phyloP scores from a whole-genome alignment of 2,888 invertebrate genomes.

The Pterobdella sp. region DNA sequence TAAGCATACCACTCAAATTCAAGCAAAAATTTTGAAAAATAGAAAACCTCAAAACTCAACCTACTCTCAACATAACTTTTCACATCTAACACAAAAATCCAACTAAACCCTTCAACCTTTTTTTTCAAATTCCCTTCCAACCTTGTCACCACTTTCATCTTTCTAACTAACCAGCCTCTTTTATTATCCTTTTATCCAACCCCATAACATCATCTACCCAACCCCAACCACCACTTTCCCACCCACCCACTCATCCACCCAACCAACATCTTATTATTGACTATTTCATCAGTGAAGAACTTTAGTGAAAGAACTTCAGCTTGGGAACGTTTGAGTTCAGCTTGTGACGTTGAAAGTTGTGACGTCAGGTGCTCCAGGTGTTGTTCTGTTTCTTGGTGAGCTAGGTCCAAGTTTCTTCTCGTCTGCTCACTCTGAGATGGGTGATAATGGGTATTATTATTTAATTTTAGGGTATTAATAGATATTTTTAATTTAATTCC shows the following conservation, averaged over 20 bases:
- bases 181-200: neutral
- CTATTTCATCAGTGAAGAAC: conserved; percentile 1
- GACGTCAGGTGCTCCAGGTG: conserved; percentile 9
- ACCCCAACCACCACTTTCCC: neutral
- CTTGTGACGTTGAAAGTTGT: neutral
- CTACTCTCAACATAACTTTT: neutral
- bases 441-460: neutral
- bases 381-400: neutral
- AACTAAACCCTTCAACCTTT: neutral
- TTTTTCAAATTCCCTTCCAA: neutral
- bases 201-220: neutral
- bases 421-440: neutral
- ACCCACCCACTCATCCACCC: neutral
- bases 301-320: neutral
- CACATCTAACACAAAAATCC: neutral
- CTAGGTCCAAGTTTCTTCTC: neutral
- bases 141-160: too few species aligned
- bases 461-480: too few species aligned
- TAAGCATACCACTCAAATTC: too few species aligned
- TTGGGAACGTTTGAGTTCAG: neutral
- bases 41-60: neutral
- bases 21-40: too few species aligned
- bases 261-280: neutral
- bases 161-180: neutral
- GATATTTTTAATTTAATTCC: too few species aligned